These are phyloP conservation scores for Sciaenops ocellatus DNA, from an alignment of 2,797 vertebrate species.

Conservation along the genomic window DNA sequence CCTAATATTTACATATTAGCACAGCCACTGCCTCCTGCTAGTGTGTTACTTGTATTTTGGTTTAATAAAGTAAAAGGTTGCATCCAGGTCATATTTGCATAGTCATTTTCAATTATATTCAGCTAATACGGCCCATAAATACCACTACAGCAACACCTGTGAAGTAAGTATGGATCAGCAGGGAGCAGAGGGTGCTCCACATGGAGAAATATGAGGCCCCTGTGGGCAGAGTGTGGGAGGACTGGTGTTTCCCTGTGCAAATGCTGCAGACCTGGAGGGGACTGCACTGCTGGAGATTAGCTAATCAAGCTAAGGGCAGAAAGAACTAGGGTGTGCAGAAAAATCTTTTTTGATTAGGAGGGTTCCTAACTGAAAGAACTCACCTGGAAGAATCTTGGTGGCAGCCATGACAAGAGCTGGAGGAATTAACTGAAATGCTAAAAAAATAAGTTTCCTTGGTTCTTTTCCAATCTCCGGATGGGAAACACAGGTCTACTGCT, in stretches of 20 bases:
- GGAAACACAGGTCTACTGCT: neutral
- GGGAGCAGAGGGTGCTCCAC: slow-evolving; percentile 14
- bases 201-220: slow-evolving; percentile 34
- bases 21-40: slow-evolving; percentile 2
- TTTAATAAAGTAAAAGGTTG: slow-evolving; percentile 7
- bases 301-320: slow-evolving; percentile 53
- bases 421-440: neutral
- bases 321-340: slow-evolving; percentile 18
- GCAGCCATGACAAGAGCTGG: slow-evolving; percentile 16
- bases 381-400: slow-evolving; percentile 33
- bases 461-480: neutral
- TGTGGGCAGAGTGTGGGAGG: slow-evolving; percentile 14
- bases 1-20: neutral
- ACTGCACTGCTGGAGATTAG: slow-evolving; percentile 39
- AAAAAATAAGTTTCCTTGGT: neutral
- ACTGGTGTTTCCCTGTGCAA: slow-evolving; percentile 31
- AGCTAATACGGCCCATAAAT: slow-evolving; percentile 1
- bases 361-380: slow-evolving; percentile 39
- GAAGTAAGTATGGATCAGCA: slow-evolving; percentile 24
- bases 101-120: slow-evolving; percentile 7
- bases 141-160: slow-evolving; percentile 25
- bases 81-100: slow-evolving; percentile 24
- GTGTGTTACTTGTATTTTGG: neutral
- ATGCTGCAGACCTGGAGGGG: slow-evolving; percentile 45
- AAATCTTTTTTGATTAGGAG: slow-evolving; percentile 37